Conservation (phyloP, 2,888 invertebrate genomes). For the Morpho helenor region DNA sequence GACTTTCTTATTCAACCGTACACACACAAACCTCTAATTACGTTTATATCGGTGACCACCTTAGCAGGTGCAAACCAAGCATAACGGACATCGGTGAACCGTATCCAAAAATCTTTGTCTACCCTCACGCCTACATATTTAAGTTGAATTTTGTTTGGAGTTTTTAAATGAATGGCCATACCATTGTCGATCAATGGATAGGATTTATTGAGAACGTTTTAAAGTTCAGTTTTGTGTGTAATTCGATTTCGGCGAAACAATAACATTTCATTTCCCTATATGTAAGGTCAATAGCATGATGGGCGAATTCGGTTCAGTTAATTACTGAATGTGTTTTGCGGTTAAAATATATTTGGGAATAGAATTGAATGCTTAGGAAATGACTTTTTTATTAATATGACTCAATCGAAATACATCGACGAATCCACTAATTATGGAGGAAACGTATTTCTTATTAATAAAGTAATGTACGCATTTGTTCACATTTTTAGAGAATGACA, state of each 20-base stretch:
- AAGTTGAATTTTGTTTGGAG: conserved; percentile 30
- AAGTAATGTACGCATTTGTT: conserved; percentile 1
- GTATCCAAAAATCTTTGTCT: conserved; percentile 29
- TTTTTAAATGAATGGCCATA: conserved; percentile 37
- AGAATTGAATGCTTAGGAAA: not conserved
- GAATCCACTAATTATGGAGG: not conserved
- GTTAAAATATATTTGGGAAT: conserved; percentile 18
- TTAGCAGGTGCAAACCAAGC: conserved; percentile 62
- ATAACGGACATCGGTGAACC: conserved; percentile 63
- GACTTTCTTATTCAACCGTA: conserved; percentile 47
- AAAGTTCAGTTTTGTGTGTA: conserved; percentile 44
- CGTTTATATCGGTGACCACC: conserved; percentile 72
- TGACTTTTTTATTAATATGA: not conserved
- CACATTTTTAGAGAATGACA: not conserved
- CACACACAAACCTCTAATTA: conserved; percentile 62
- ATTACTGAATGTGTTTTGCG: conserved; percentile 52
- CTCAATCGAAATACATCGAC: not conserved
- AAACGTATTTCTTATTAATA: not conserved
- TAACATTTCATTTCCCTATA: conserved; percentile 42
- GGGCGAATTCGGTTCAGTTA: conserved; percentile 68
- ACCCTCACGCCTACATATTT: conserved; percentile 21
- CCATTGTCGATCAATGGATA: conserved; percentile 42
- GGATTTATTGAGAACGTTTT: conserved; percentile 46
- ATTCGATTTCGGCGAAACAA: conserved; percentile 46
- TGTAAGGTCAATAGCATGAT: conserved; percentile 66